Evolutionary conservation across 2,797 vertebrate genomes (phyloP), one percentile per base, ranked within the genome.

Genomic region (Cichlasoma orientale): DNA sequence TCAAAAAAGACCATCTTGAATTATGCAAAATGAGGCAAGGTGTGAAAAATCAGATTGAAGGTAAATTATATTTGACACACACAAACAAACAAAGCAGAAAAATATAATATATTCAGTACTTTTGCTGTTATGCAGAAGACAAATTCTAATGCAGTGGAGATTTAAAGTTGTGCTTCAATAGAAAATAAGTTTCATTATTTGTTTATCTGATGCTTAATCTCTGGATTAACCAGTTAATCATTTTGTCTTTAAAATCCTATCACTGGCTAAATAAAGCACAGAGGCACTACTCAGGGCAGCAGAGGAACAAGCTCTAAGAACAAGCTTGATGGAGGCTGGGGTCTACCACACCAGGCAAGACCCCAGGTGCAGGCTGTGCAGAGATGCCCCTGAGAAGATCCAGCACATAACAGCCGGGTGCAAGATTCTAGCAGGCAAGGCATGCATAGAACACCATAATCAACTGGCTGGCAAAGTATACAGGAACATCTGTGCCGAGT

Each of bases 11-110:
- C 18, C 41, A 16, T 70, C 9, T 83, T 31, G 16, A 55, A 31
- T 80, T 75, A n/a, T 74, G 55, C 47, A 78, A 78, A 82, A 70
- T 38, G 19, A 53, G 38, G 58, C 13, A 68, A 56, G 2, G 69
- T 56, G 58, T 47, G 47, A 84, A 55, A 52, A 72, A 55, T 58
- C 52, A 6, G 41, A 79, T 9, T 21, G 12, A 77, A 23, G 73
- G 54, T 4, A 55, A 53, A 57, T 33, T 52, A 7, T 58, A 38
- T 29, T 70, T 19, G 4, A 63, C 19, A 14, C 63, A 68, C 47
- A 19, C 44, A 47, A 14, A 66, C 25, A 54, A 77, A 38, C 2
- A 2, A 16, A 63, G 53, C 1, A 8, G 27, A 61, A 5, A 27
- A 54, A 54, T 19, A 6, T 19, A n/a, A n/a, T 27, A 4, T 33